Evolutionary conservation across 2,113 vertebrate species (phyloP).

Genomic region (Bos indicus): DNA sequence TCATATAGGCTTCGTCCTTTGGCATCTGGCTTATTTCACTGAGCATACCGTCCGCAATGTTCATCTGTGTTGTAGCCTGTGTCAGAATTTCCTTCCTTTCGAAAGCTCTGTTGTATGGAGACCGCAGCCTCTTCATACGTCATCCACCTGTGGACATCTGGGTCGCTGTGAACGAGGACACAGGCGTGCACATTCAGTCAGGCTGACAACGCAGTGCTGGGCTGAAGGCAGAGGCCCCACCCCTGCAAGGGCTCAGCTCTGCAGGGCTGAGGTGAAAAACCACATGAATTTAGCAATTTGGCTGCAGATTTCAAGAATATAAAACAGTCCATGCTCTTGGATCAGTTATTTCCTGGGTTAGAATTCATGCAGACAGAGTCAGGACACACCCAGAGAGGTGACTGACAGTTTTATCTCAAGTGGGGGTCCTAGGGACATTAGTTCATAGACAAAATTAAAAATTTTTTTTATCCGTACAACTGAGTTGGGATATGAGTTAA

Average conservation of each 20-base stretch:
- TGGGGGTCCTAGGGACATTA: not conserved
- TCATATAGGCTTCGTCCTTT: not conserved
- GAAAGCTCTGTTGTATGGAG: rapidly evolving
- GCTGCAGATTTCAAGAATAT: not conserved
- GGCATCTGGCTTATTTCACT: not conserved
- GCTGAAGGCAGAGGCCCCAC: too few species aligned
- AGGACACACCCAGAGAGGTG: not conserved
- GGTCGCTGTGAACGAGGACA: rapidly evolving
- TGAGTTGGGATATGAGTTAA: not conserved
- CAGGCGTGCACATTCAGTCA: rapidly evolving
- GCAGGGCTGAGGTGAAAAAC: not conserved
- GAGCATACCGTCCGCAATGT: rapidly evolving
- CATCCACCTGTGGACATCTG: rapidly evolving
- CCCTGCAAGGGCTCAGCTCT: not conserved
- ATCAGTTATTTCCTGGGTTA: not conserved
- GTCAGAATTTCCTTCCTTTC: not conserved
- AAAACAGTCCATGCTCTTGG: not conserved
- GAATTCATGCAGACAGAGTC: not conserved
- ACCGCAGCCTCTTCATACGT: rapidly evolving
- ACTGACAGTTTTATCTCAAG: not conserved
- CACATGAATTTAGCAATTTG: not conserved
- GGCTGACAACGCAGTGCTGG: rapidly evolving
- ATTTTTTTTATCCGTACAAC: not conserved
- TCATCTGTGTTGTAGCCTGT: rapidly evolving
- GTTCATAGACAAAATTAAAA: not conserved